Percentiles rank a stretch among this genome's conserved stretches.
Conservation (phyloP, 2,113 vertebrate genomes). For the Nycticorax nycticorax region DNA sequence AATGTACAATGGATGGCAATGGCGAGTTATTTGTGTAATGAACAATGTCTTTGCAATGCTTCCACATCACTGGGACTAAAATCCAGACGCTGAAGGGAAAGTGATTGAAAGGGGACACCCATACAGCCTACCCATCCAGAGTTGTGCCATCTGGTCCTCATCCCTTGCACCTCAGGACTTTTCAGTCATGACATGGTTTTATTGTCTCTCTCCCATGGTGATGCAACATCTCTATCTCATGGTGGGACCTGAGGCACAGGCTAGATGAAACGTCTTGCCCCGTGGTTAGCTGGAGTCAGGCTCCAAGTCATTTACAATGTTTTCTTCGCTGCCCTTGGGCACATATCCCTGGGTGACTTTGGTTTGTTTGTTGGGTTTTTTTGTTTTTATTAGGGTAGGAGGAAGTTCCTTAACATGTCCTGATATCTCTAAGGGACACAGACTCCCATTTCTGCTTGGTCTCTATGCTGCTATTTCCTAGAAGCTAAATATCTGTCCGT, state of each 20-base stretch:
- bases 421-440: not conserved
- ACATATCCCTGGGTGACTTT: not conserved
- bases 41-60: slow-evolving; percentile 11
- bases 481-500: not conserved
- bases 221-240: not conserved
- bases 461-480: not conserved
- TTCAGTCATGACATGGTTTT: not conserved
- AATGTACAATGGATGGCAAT: not conserved
- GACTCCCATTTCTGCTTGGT: not conserved
- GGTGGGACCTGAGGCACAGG: not conserved
- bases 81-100: not conserved
- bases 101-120: not conserved
- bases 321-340: not conserved
- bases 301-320: not conserved
- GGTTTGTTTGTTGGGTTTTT: not conserved
- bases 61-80: not conserved
- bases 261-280: not conserved
- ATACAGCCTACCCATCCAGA: not conserved
- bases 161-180: slow-evolving; percentile 10
- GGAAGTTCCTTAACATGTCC: not conserved
- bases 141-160: slow-evolving; percentile 9
- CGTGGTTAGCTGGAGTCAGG: not conserved
- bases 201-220: not conserved
- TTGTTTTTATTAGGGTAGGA: not conserved
- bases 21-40: not conserved